Evolutionary conservation across 2,797 vertebrate genomes (phyloP).

Genomic region (Girardinus metallicus): DNA sequence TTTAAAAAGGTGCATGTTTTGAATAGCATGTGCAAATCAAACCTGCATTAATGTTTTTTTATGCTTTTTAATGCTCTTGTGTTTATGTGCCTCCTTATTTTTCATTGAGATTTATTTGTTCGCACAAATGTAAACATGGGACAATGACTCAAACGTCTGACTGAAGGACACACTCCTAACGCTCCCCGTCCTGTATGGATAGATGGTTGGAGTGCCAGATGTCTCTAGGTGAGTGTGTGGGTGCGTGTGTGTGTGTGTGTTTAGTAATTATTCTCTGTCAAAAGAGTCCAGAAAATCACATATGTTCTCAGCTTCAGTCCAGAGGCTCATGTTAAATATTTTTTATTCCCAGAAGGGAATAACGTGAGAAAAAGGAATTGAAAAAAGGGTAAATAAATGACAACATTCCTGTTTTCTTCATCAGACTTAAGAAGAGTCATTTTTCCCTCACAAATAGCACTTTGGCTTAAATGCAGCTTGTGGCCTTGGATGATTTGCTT

Average conservation of each 20-base stretch:
- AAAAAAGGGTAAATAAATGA: slow-evolving; percentile 32
- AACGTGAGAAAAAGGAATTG: slow-evolving; percentile 5
- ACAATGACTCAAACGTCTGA: slow-evolving; percentile 33
- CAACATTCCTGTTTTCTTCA: slow-evolving; percentile 26
- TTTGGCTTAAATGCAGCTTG: slow-evolving; percentile 48
- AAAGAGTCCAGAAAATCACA: slow-evolving; percentile 43
- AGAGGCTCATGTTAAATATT: slow-evolving; percentile 5
- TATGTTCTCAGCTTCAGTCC: neutral
- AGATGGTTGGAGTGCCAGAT: slow-evolving; percentile 42
- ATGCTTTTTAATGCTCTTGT: neutral
- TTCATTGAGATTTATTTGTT: slow-evolving; percentile 3
- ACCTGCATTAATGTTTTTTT: neutral
- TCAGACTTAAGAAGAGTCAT: slow-evolving; percentile 30
- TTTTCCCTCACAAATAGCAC: slow-evolving; percentile 38
- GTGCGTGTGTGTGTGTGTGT: slow-evolving; percentile 5
- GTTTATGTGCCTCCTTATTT: slow-evolving; percentile 9
- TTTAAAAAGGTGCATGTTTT: neutral
- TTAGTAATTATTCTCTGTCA: slow-evolving; percentile 48
- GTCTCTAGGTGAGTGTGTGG: slow-evolving; percentile 6
- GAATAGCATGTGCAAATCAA: neutral
- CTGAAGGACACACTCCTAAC: slow-evolving; percentile 29
- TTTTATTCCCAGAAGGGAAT: slow-evolving; percentile 27
- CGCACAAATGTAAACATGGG: slow-evolving; percentile 13
- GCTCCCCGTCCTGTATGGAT: slow-evolving; percentile 21
- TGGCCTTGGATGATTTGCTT: slow-evolving; percentile 52